phyloP scores from a whole-genome alignment of 2,888 invertebrate genomes.

The Hartigia nigra region DNA sequence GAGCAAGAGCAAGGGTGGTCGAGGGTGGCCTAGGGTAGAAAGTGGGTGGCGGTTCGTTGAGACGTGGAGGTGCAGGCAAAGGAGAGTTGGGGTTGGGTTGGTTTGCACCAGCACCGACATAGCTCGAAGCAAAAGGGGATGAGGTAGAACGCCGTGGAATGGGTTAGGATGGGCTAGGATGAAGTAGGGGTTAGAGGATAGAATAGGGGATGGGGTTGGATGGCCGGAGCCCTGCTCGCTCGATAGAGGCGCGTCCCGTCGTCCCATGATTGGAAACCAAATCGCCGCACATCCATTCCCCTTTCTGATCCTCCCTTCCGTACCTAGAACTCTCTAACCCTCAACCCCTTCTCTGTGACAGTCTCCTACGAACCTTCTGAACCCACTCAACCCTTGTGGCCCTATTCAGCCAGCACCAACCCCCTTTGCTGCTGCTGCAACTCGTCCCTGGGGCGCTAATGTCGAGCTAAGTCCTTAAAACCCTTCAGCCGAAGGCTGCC shows the following conservation, averaged over 20 bases:
- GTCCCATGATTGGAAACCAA: constrained; percentile 67
- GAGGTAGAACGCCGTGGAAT: constrained; percentile 11
- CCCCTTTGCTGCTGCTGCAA: constrained; percentile 19
- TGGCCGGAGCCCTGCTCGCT: constrained; percentile 64
- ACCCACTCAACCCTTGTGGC: constrained; percentile 48
- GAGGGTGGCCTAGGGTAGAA: constrained; percentile 30
- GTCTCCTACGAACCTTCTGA: constrained; percentile 44
- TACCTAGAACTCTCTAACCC: constrained; percentile 13
- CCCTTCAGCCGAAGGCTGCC: constrained; percentile 56
- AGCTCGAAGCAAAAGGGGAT: constrained; percentile 52
- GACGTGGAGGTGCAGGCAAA: constrained; percentile 24
- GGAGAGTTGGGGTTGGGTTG: constrained; percentile 54
- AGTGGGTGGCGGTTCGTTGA: constrained; percentile 31
- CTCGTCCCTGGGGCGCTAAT: constrained; percentile 60
- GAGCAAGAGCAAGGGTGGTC: constrained; percentile 7
- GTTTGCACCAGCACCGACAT: constrained; percentile 59
- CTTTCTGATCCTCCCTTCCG: constrained; percentile 17
- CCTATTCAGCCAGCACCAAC: constrained; percentile 40
- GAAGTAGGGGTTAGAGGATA: neutral
- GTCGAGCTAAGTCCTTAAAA: constrained; percentile 65
- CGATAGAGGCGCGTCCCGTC: constrained; percentile 66
- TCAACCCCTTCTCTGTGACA: constrained; percentile 18
- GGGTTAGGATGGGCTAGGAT: neutral
- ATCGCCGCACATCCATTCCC: constrained; percentile 66
- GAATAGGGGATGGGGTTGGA: constrained; percentile 53